Percentiles rank a stretch among this genome's conserved stretches.
Conservation (phyloP, 2,113 vertebrate species). For the Microtus oregoni region DNA sequence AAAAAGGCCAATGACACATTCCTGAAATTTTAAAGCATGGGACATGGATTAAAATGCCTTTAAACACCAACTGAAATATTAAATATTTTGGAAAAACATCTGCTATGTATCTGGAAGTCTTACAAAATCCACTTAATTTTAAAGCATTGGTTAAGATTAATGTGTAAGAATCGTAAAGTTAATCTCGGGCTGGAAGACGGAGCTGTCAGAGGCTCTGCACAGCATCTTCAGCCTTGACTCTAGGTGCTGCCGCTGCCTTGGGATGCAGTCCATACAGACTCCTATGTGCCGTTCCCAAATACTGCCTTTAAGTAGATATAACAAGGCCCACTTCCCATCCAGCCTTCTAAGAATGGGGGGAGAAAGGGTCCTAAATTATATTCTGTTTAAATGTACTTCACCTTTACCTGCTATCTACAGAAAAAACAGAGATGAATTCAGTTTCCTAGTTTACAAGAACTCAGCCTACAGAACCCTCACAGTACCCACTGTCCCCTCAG, state of each 20-base stretch:
- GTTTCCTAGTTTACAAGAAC: background rate
- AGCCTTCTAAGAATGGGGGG: background rate
- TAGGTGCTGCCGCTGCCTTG: background rate
- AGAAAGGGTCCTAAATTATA: background rate
- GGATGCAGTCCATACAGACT: background rate
- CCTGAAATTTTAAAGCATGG: background rate
- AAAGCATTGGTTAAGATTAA: conserved; percentile 15
- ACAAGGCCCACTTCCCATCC: background rate
- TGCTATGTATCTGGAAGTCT: background rate
- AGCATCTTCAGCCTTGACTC: background rate
- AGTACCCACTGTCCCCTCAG: background rate
- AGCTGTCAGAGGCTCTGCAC: background rate
- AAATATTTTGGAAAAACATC: background rate
- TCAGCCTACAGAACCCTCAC: background rate
- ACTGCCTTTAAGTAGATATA: background rate
- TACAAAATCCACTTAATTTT: background rate
- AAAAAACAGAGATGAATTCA: background rate
- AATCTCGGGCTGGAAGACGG: background rate
- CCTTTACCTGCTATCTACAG: background rate
- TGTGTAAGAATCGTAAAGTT: background rate
- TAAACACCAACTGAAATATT: background rate
- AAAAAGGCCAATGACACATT: background rate
- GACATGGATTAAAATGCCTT: background rate
- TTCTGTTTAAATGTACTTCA: background rate
- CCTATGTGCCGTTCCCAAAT: background rate